Evolutionary conservation across 2,797 vertebrate species (phyloP).

Genomic region (Pogonophryne albipinna): DNA sequence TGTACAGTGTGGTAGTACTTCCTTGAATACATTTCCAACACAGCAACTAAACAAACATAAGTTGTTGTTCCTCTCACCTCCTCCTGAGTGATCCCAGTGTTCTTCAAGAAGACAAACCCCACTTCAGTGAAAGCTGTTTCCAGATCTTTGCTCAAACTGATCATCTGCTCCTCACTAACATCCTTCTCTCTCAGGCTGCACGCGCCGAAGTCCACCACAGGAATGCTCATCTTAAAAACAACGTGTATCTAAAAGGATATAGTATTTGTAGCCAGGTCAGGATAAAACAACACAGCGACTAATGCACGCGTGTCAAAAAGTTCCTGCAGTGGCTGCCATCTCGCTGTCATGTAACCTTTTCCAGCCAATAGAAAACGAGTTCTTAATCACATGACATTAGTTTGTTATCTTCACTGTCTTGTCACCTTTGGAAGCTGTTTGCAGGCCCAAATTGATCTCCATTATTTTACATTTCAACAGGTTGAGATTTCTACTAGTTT

Average conservation of each 20-base stretch:
- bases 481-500: fast-evolving
- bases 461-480: not conserved
- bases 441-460: fast-evolving
- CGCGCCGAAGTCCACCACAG: conserved; percentile 76
- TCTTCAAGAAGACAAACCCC: conserved; percentile 82
- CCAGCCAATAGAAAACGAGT: conserved; percentile 40
- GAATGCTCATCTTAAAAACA: conserved; percentile 68
- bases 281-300: not conserved
- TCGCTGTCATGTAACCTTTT: conserved; percentile 35
- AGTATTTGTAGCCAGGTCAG: no score
- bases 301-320: no score
- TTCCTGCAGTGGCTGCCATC: fast-evolving
- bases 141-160: conserved; percentile 53
- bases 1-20: no score
- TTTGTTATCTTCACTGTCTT: not conserved
- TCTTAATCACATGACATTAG: fast-evolving
- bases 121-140: conserved; percentile 72
- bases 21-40: not conserved
- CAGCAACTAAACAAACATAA: not conserved
- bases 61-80: conserved; percentile 63
- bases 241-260: no score
- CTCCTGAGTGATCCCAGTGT: conserved; percentile 77
- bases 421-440: conserved; percentile 37
- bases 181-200: conserved; percentile 48
- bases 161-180: conserved; percentile 34